Evolutionary conservation across 2,888 invertebrate genomes (phyloP).

Genomic region (Drosophila nr. perissopoda): DNA sequence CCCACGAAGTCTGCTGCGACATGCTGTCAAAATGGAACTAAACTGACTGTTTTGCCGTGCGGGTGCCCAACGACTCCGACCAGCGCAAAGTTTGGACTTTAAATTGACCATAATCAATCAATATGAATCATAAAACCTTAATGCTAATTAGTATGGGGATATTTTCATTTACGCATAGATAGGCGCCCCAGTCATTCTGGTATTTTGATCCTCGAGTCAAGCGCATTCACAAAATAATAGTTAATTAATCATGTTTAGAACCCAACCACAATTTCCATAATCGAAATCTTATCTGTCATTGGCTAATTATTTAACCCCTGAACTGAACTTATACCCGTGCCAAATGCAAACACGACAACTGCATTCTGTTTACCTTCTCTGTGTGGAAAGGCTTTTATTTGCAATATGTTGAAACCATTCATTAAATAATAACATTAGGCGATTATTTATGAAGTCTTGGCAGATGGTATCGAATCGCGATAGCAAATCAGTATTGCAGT

Average conservation of each 20-base stretch:
- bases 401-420: not conserved
- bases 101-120: constrained; percentile 66
- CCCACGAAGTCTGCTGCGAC: constrained; percentile 54
- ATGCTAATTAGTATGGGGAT: constrained; percentile 76
- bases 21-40: constrained; percentile 54
- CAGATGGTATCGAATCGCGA: not conserved
- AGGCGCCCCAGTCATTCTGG: constrained; percentile 8
- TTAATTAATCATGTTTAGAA: constrained; percentile 42
- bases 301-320: not conserved
- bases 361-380: not conserved
- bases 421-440: not conserved
- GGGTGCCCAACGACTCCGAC: not conserved
- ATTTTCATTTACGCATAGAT: constrained; percentile 37
- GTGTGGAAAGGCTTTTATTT: not conserved
- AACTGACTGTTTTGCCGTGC: constrained; percentile 5
- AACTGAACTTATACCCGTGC: not conserved
- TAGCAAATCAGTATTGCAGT: not conserved
- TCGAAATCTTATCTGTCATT: constrained; percentile 47
- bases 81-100: constrained; percentile 32
- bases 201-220: constrained; percentile 25
- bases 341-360: not conserved
- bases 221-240: constrained; percentile 37
- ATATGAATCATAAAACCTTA: constrained; percentile 76
- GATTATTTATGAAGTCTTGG: not conserved
- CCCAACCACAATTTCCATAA: constrained; percentile 3